Conservation (phyloP, 2,888 invertebrate genomes). For the Acleris cristana region DNA sequence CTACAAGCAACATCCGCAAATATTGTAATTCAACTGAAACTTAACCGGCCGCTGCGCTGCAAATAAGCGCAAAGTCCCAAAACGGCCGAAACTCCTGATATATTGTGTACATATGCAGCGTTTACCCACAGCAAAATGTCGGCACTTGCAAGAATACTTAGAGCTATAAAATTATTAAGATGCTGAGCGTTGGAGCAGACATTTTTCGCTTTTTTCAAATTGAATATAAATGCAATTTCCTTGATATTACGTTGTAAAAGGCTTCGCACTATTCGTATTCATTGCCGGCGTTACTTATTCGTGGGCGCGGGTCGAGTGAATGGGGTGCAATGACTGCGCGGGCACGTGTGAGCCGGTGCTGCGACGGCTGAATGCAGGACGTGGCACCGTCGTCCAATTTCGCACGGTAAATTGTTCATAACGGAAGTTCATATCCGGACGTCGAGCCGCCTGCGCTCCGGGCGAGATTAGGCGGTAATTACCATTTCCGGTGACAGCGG, state of each 20-base stretch:
- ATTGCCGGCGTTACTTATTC: slow-evolving; percentile 60
- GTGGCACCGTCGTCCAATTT: slow-evolving; percentile 83
- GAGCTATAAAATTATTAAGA: background rate
- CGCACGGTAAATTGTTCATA: slow-evolving; percentile 91
- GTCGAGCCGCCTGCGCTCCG: slow-evolving; percentile 78
- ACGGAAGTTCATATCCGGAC: slow-evolving; percentile 94
- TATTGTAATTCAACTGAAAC: slow-evolving; percentile 21
- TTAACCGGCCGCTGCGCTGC: slow-evolving; percentile 11
- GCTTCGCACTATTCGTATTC: slow-evolving; percentile 65
- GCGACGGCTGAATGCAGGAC: slow-evolving; percentile 70
- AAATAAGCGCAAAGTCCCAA: slow-evolving; percentile 28
- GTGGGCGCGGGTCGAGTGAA: slow-evolving; percentile 61
- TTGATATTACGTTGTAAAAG: slow-evolving; percentile 59
- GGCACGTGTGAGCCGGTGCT: slow-evolving; percentile 63
- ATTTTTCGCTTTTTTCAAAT: slow-evolving; percentile 43
- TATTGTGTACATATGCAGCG: slow-evolving; percentile 19
- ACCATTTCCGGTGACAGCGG: slow-evolving; percentile 82
- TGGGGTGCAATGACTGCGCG: slow-evolving; percentile 55
- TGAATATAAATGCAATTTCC: slow-evolving; percentile 69
- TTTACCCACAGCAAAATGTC: slow-evolving; percentile 2
- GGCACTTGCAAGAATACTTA: slow-evolving; percentile 11
- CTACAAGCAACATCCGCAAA: slow-evolving; percentile 25
- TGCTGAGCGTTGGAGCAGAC: background rate
- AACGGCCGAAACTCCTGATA: slow-evolving; percentile 7
- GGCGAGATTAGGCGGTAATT: slow-evolving; percentile 85